Evolutionary conservation across 2,888 invertebrate species (phyloP).

Genomic region (Acanthococcus lagerstroemiae): DNA sequence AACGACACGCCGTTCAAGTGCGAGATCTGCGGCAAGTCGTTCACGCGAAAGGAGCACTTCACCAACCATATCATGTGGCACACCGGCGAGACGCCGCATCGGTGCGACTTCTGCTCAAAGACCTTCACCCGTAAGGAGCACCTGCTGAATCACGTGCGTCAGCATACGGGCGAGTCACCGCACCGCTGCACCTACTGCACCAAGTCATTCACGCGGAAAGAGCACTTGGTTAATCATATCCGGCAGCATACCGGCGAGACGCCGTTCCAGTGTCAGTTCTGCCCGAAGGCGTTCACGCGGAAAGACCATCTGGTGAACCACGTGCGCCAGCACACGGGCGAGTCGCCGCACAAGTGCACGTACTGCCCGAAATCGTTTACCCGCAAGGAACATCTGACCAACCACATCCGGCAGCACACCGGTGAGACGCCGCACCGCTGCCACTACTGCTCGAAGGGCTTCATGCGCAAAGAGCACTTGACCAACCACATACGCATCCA

Average conservation of each 20-base stretch:
- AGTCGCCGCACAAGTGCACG: slow-evolving; percentile 66
- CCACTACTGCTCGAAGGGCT: slow-evolving; percentile 74
- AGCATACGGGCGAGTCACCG: slow-evolving; percentile 48
- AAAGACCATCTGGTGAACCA: slow-evolving; percentile 72
- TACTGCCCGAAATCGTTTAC: slow-evolving; percentile 66
- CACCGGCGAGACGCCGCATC: slow-evolving; percentile 63
- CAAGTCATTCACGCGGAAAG: slow-evolving; percentile 76
- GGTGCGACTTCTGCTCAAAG: slow-evolving; percentile 69
- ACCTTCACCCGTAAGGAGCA: slow-evolving; percentile 69
- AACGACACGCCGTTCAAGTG: slow-evolving; percentile 41
- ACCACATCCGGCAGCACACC: slow-evolving; percentile 79
- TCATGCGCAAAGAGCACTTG: slow-evolving; percentile 75
- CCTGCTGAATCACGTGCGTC: slow-evolving; percentile 61
- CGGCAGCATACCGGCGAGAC: slow-evolving; percentile 67
- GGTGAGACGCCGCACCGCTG: slow-evolving; percentile 58
- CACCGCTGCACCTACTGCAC: slow-evolving; percentile 68
- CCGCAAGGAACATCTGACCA: slow-evolving; percentile 75
- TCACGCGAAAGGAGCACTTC: slow-evolving; percentile 72
- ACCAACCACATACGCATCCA: slow-evolving; percentile 75
- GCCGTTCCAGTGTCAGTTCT: slow-evolving; percentile 69
- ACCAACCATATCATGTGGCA: slow-evolving; percentile 46
- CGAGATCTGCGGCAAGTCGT: slow-evolving; percentile 52
- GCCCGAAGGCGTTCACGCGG: slow-evolving; percentile 74
- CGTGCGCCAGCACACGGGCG: slow-evolving; percentile 63
- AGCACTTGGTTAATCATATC: slow-evolving; percentile 76